Evolutionary conservation across 2,113 vertebrate species (phyloP).

Genomic region (Benitochromis conjunctus): DNA sequence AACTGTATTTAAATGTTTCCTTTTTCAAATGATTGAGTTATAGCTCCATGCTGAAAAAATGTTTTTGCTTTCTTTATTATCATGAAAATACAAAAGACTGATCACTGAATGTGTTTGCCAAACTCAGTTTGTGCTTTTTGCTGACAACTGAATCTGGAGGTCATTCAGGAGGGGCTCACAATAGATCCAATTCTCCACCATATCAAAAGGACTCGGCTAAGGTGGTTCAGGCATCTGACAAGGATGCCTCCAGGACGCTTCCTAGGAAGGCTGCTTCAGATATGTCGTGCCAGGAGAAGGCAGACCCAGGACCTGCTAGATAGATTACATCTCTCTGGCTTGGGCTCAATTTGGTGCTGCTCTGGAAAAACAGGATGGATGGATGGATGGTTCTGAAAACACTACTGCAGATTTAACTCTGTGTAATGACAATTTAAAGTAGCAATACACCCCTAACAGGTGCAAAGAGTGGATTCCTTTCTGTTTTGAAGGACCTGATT

Average conservation of each 20-base stretch:
- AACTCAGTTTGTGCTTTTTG: not conserved
- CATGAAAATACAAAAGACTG: not conserved
- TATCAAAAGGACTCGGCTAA: not conserved
- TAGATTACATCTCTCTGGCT: not conserved
- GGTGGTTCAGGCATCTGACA: not conserved
- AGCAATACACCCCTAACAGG: not conserved
- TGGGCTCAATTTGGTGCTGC: not conserved
- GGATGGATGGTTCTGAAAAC: not conserved
- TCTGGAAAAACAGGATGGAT: not conserved
- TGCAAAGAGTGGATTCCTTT: not conserved
- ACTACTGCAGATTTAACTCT: not conserved
- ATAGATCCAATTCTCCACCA: not conserved
- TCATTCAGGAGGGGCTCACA: not conserved
- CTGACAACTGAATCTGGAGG: not conserved
- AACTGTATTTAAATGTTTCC: not conserved
- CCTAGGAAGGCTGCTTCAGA: not conserved
- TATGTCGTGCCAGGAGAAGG: not conserved
- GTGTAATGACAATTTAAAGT: not conserved
- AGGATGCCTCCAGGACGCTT: not conserved
- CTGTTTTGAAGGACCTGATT: not conserved
- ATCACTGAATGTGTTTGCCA: not conserved
- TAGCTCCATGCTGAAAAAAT: not conserved
- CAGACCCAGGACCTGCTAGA: not conserved
- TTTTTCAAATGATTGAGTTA: not conserved
- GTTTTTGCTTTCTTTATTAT: not conserved